phyloP scores from a whole-genome alignment of 2,797 vertebrate genomes.

The Propithecus perrieri region DNA sequence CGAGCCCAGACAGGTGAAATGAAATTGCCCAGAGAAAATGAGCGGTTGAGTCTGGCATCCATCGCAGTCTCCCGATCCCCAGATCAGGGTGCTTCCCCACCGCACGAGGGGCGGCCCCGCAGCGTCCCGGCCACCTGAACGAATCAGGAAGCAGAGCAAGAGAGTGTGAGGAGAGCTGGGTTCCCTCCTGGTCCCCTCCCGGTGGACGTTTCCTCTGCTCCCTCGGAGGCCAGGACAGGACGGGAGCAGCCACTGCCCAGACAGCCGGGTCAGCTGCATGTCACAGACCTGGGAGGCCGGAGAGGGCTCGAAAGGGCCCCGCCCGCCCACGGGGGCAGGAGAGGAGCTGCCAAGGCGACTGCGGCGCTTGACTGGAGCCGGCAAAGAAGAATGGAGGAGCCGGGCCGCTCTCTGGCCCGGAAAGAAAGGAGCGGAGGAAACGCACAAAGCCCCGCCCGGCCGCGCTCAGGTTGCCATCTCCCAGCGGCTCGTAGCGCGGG shows the following conservation, averaged over 20 bases:
- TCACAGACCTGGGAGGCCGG: not conserved
- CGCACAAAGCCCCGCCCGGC: conserved; percentile 74
- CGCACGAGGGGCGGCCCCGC: not conserved
- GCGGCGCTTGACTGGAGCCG: not conserved
- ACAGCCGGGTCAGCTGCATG: no score
- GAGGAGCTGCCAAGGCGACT: not conserved
- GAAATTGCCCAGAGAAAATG: not conserved
- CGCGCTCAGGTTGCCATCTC: conserved; percentile 79
- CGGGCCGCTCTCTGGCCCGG: not conserved
- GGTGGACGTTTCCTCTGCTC: not conserved
- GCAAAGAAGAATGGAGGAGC: not conserved
- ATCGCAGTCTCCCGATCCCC: not conserved
- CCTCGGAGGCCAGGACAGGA: not conserved
- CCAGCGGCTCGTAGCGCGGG: conserved; percentile 83
- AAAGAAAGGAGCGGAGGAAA: conserved; percentile 35
- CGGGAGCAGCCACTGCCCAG: no score
- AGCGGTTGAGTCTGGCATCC: not conserved
- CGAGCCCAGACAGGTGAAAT: not conserved
- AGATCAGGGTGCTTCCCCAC: not conserved
- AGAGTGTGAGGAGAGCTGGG: not conserved
- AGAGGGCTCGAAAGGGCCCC: not conserved
- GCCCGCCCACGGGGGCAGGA: not conserved
- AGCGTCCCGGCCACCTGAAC: not conserved
- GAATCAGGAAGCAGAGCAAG: not conserved
- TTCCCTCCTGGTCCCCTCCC: not conserved